These are phyloP conservation scores for zebrafish (Danio rerio) DNA, from an alignment of 2,113 vertebrate genomes.

Conservation along the genomic window GRCz12tu NC_133200.1:30395501-30396000, in stretches of 20 bases:
- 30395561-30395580: neutral
- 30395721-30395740: constrained; percentile 13
- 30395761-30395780: neutral
- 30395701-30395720: constrained; percentile 23
- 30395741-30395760: constrained; percentile 3
- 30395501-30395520: neutral
- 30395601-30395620: constrained; percentile 20
- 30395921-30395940: constrained; percentile 3
- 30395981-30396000: constrained; percentile 9
- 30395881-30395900: constrained; percentile 22
- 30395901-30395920: constrained; percentile 36
- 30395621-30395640: neutral
- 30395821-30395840: constrained; percentile 42
- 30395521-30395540: constrained; percentile 4
- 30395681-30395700: neutral
- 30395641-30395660: neutral
- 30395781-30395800: constrained; percentile 19
- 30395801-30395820: neutral
- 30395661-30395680: constrained; percentile 4
- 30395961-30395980: neutral
- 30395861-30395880: constrained; percentile 11
- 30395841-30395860: constrained; percentile 22
- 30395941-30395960: constrained; percentile 17
- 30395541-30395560: constrained; percentile 18
- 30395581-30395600: constrained; percentile 22